phyloP scores from a whole-genome alignment of 2,888 invertebrate genomes.

The Heliconius sara region DNA sequence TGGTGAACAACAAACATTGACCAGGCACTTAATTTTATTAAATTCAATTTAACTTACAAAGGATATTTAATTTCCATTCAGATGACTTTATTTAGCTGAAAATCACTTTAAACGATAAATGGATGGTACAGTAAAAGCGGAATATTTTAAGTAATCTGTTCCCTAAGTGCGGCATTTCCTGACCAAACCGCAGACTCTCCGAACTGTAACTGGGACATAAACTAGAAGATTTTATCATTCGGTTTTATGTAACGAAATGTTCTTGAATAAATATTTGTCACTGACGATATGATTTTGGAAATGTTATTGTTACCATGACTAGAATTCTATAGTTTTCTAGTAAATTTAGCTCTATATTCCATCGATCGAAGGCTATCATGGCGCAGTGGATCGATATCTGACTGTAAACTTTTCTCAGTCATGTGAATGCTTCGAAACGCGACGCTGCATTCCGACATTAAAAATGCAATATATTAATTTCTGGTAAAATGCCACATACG shows the following conservation, averaged over 20 bases:
- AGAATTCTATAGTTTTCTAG: not conserved
- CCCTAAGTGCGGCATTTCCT: slow-evolving; percentile 19
- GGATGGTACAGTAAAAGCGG: not conserved
- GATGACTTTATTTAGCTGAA: slow-evolving; percentile 3
- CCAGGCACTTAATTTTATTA: not conserved
- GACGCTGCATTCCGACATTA: too few species aligned
- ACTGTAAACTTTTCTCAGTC: not conserved
- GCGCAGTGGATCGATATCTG: not conserved
- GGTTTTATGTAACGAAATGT: slow-evolving; percentile 10
- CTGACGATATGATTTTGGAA: slow-evolving; percentile 1
- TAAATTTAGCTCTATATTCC: not conserved
- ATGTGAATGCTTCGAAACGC: too few species aligned
- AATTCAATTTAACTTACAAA: not conserved
- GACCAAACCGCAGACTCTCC: slow-evolving; percentile 18
- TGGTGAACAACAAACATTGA: not conserved
- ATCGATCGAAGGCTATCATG: not conserved
- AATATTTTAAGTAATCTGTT: slow-evolving; percentile 26
- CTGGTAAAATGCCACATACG: too few species aligned
- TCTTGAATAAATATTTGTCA: slow-evolving; percentile 11
- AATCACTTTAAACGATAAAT: slow-evolving; percentile 1
- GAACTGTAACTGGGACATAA: slow-evolving; percentile 17
- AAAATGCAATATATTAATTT: too few species aligned
- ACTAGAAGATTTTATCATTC: slow-evolving; percentile 29
- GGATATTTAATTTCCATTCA: slow-evolving; percentile 9
- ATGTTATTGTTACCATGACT: not conserved